Conservation (phyloP, 2,113 vertebrate species). For the Passer montanus region DNA sequence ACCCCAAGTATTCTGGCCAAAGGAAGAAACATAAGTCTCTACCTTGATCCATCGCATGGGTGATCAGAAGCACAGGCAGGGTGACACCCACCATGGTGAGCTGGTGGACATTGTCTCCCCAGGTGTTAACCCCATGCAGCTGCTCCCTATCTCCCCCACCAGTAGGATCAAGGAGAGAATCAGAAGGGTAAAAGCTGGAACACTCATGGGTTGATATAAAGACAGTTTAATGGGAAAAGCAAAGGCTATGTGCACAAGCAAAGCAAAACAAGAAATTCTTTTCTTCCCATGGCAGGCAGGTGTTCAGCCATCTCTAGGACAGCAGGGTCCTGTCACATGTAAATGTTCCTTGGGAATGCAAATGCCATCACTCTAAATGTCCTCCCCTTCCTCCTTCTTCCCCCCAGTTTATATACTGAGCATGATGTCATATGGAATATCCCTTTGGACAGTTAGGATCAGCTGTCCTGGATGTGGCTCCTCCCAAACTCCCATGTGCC, state of each 20-base stretch:
- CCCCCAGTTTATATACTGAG: neutral
- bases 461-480: neutral
- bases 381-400: neutral
- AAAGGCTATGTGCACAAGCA: neutral
- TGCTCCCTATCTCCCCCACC: neutral
- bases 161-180: neutral
- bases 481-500: neutral
- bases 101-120: fast-evolving
- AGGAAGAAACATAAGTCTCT: neutral
- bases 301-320: neutral
- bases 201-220: neutral
- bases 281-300: neutral
- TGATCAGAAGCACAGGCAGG: neutral
- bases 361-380: neutral
- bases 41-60: fast-evolving
- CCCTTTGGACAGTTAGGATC: neutral
- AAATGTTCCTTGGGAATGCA: neutral
- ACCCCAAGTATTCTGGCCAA: neutral
- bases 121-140: neutral
- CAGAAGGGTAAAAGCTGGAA: neutral
- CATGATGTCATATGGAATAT: neutral
- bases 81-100: neutral
- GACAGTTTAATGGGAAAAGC: neutral
- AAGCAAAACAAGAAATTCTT: neutral
- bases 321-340: neutral